phyloP scores from a whole-genome alignment of 2,797 vertebrate genomes.

The Enteromius trimaculatus region DNA sequence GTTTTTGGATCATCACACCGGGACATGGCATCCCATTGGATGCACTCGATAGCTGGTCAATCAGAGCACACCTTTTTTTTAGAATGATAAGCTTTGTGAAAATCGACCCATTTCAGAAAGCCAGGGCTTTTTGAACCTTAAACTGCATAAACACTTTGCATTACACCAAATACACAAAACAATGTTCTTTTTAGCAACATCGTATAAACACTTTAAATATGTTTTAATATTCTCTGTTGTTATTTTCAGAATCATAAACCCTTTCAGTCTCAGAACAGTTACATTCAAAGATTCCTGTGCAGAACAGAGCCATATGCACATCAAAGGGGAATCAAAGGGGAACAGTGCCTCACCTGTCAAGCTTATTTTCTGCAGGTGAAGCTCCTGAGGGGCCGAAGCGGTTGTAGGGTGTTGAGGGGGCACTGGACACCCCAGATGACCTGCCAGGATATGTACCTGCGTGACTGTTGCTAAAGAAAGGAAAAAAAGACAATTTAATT shows the following conservation, averaged over 20 bases:
- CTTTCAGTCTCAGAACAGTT: background rate
- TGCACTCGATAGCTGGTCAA: too few relatives aligned
- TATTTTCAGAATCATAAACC: background rate
- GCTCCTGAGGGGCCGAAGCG: slow-evolving; percentile 69
- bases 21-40: too few relatives aligned
- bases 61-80: too few relatives aligned
- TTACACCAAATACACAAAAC: too few relatives aligned
- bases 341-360: slow-evolving; percentile 80
- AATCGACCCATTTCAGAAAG: too few relatives aligned
- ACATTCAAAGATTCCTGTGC: background rate
- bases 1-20: too few relatives aligned
- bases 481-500: slow-evolving; percentile 27
- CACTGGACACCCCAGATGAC: slow-evolving; percentile 70
- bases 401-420: slow-evolving; percentile 74
- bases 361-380: slow-evolving; percentile 79
- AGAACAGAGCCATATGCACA: slow-evolving; percentile 22
- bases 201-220: background rate
- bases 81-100: too few relatives aligned
- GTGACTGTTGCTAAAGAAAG: slow-evolving; percentile 71
- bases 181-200: too few relatives aligned
- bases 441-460: slow-evolving; percentile 75
- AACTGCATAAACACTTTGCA: too few relatives aligned
- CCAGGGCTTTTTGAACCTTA: too few relatives aligned
- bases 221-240: background rate
- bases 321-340: slow-evolving; percentile 6